Evolutionary conservation across 2,113 vertebrate species (phyloP).

Genomic region (Astur gentilis): DNA sequence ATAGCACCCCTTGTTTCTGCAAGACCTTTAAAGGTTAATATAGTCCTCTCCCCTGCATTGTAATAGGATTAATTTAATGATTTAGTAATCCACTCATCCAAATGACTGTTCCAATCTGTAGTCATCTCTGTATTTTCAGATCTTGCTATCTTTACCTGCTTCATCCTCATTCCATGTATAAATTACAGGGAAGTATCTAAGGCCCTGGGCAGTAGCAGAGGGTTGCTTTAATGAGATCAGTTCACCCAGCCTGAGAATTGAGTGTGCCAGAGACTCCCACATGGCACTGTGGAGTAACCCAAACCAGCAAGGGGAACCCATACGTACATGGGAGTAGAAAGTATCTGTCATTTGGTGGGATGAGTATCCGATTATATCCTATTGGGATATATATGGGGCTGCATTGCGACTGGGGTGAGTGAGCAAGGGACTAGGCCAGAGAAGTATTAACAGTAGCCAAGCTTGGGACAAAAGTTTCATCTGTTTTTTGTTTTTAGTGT

Average conservation of each 20-base stretch:
- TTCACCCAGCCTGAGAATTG: background rate
- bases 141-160: background rate
- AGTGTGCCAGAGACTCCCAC: background rate
- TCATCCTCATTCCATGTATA: background rate
- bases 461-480: background rate
- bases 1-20: background rate
- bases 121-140: background rate
- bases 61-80: background rate
- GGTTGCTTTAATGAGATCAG: background rate
- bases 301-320: background rate
- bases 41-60: background rate
- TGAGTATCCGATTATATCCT: background rate
- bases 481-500: background rate
- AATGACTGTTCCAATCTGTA: background rate
- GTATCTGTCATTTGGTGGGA: background rate
- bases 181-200: background rate
- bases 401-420: rapidly evolving
- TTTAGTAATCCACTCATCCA: background rate
- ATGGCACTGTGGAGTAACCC: background rate
- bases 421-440: background rate
- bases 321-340: background rate
- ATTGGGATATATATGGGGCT: background rate
- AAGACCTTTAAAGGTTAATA: background rate
- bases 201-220: background rate
- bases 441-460: background rate